Percentiles rank a stretch among this genome's conserved stretches.
phyloP scores from a whole-genome alignment of 2,113 vertebrate genomes.

The Isurus oxyrinchus region DNA sequence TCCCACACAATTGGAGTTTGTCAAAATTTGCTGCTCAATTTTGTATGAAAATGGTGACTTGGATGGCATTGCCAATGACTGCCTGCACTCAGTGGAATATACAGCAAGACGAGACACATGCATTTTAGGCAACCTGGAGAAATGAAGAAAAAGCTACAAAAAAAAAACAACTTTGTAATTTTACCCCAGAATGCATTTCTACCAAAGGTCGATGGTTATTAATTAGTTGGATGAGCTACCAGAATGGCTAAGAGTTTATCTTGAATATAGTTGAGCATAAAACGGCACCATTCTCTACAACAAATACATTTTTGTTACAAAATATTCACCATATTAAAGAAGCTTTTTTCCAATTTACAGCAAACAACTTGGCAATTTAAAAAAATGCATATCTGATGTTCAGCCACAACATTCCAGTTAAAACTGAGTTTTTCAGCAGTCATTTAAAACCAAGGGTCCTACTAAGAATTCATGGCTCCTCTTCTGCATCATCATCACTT shows the following conservation, averaged over 20 bases:
- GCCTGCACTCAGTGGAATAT: neutral
- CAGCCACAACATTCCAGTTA: conserved; percentile 4
- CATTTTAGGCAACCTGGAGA: neutral
- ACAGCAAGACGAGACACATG: neutral
- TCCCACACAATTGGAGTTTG: neutral
- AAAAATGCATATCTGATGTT: neutral
- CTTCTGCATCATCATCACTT: conserved; percentile 72
- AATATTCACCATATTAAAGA: neutral
- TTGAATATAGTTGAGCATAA: neutral
- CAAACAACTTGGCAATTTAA: neutral
- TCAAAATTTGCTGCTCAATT: neutral
- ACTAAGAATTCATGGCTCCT: conserved; percentile 34
- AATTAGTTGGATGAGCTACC: neutral
- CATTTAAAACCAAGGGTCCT: neutral
- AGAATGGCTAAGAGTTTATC: neutral
- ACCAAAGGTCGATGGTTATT: neutral
- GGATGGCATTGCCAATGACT: neutral
- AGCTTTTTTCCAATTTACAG: neutral
- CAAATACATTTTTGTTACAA: neutral
- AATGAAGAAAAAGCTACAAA: neutral
- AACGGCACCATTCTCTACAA: neutral
- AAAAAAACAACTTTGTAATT: neutral
- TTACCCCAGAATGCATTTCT: neutral
- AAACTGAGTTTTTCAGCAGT: neutral
- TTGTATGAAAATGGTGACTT: neutral